These are phyloP conservation scores for Nettapus auritus DNA, from an alignment of 2,113 vertebrate genomes.

Conservation along the genomic window DNA sequence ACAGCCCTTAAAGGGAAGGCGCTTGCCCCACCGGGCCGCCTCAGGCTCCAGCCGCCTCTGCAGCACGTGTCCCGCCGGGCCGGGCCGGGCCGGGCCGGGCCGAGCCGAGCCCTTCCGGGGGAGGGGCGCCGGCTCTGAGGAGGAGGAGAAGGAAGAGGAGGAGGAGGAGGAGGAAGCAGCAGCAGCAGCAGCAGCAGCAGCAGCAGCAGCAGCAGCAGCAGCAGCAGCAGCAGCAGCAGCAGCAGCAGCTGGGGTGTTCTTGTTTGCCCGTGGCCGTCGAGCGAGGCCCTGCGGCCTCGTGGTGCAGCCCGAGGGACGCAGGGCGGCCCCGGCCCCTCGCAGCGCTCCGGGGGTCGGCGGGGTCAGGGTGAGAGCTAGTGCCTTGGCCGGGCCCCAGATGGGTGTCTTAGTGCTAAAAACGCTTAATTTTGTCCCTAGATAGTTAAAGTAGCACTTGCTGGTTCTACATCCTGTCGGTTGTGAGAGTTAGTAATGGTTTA, in stretches of 20 bases:
- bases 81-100: no score
- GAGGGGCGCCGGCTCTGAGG: background rate
- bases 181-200: no score
- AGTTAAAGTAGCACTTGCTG: accelerated
- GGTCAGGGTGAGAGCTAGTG: background rate
- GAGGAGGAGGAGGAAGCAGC: no score
- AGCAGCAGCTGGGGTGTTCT: accelerated
- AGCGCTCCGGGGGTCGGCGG: background rate
- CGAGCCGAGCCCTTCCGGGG: background rate
- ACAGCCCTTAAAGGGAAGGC: background rate
- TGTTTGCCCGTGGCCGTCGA: accelerated
- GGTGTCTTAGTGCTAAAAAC: no score
- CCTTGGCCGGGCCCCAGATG: background rate
- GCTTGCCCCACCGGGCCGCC: no score
- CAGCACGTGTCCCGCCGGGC: no score
- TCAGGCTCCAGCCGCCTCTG: no score
- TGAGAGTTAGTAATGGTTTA: background rate
- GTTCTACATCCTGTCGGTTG: accelerated
- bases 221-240: no score
- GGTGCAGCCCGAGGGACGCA: background rate
- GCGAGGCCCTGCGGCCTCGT: background rate
- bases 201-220: no score
- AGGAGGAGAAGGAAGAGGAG: no score
- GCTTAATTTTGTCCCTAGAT: accelerated
- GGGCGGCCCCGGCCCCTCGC: background rate